Conservation (phyloP, 2,797 vertebrate genomes). For the Pipistrellus nathusii region DNA sequence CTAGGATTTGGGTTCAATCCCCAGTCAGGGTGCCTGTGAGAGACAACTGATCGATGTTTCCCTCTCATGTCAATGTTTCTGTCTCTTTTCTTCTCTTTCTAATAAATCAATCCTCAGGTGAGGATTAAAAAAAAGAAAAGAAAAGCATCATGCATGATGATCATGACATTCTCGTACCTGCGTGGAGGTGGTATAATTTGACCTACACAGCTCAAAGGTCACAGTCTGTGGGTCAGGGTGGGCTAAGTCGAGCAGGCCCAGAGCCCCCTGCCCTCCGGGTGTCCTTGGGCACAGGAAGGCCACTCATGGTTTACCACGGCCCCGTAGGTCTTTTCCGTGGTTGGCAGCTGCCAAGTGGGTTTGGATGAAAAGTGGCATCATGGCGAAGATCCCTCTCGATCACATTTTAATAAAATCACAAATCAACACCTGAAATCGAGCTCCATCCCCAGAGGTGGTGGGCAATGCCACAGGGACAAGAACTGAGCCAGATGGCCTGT, state of each 20-base stretch:
- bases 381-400: neutral
- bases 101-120: neutral
- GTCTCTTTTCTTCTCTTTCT: too few species aligned
- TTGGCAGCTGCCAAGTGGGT: neutral
- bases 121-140: neutral
- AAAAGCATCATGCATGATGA: neutral
- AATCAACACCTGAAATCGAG: conserved; percentile 46
- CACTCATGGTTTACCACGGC: neutral
- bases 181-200: too few species aligned
- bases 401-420: conserved; percentile 55
- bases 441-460: neutral
- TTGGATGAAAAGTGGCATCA: conserved; percentile 42
- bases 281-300: too few species aligned
- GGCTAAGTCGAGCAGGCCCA: fast-evolving
- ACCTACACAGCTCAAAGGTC: fast-evolving
- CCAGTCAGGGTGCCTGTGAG: too few species aligned
- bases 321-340: fast-evolving
- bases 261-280: neutral
- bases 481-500: neutral
- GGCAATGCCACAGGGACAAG: neutral
- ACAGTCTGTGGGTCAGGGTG: neutral
- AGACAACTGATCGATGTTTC: too few species aligned
- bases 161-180: neutral
- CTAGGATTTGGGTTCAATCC: too few species aligned
- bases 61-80: too few species aligned